Evolutionary conservation across 2,888 invertebrate genomes (phyloP).

Genomic region (Diarsia brunnea): DNA sequence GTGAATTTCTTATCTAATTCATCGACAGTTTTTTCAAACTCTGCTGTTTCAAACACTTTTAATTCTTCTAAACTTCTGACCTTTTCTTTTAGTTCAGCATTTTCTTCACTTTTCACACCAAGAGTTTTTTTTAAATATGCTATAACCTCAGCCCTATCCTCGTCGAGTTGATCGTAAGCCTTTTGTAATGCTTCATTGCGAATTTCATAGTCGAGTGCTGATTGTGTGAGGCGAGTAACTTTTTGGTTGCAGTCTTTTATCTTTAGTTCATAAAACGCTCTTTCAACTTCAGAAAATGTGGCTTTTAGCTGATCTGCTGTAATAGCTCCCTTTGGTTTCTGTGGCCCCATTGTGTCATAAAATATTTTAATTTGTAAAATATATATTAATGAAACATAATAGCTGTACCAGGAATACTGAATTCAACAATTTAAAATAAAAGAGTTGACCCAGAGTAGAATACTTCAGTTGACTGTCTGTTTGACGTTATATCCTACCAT

Average conservation of each 20-base stretch:
- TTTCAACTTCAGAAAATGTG: conserved; percentile 93
- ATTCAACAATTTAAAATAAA: conserved; percentile 20
- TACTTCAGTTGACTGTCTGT: not conserved
- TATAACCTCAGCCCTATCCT: conserved; percentile 96
- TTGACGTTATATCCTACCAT: conserved; percentile 17
- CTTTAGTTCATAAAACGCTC: conserved; percentile 95
- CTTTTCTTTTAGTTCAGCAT: conserved; percentile 92
- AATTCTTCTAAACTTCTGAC: conserved; percentile 93
- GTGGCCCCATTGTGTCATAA: conserved; percentile 80
- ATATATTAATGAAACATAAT: conserved; percentile 21
- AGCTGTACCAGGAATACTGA: not conserved
- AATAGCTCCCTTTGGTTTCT: conserved; percentile 81
- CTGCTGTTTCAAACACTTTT: conserved; percentile 92
- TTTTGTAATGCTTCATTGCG: conserved; percentile 92
- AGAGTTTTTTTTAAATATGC: conserved; percentile 94
- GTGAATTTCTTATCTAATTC: conserved; percentile 94
- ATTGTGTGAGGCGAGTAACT: conserved; percentile 92
- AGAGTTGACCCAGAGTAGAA: not conserved
- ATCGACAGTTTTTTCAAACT: conserved; percentile 92
- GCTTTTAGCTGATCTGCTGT: conserved; percentile 75
- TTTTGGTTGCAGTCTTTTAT: conserved; percentile 96
- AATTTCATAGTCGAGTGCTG: conserved; percentile 93
- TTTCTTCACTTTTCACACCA: conserved; percentile 92
- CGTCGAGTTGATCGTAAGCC: conserved; percentile 92
- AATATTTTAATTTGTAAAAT: conserved; percentile 21